Percentiles rank a stretch among this genome's conserved stretches.
phyloP scores from a whole-genome alignment of 1,140 invertebrate species.

The Cydia amplana region DNA sequence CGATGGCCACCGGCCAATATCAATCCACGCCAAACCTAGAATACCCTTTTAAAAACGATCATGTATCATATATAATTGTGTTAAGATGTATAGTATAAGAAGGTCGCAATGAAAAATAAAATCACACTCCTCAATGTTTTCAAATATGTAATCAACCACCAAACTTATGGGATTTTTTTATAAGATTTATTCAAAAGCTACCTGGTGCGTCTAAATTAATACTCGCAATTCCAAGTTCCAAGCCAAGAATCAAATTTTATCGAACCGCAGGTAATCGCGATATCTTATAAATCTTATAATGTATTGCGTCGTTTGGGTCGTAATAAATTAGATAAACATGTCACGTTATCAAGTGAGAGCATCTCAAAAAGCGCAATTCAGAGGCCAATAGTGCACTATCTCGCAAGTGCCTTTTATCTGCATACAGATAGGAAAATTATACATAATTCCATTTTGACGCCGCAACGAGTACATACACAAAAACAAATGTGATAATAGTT shows the following conservation, averaged over 20 bases:
- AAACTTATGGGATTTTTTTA: too few relatives aligned
- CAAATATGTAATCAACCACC: too few relatives aligned
- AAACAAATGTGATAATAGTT: background rate
- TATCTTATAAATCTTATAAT: constrained; percentile 1
- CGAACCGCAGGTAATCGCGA: background rate
- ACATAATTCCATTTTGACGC: background rate
- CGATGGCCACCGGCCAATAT: constrained; percentile 4
- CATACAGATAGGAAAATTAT: background rate
- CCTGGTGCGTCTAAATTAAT: too few relatives aligned
- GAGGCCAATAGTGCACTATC: background rate
- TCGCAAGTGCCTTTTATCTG: background rate
- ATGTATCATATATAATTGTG: background rate
- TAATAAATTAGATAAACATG: constrained; percentile 19
- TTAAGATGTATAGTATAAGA: background rate
- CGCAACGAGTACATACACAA: background rate
- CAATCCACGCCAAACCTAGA: background rate
- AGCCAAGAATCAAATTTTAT: constrained; percentile 3
- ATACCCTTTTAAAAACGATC: constrained; percentile 4
- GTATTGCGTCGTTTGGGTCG: constrained; percentile 19
- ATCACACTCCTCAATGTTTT: background rate
- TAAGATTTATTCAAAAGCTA: too few relatives aligned
- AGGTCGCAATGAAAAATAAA: background rate
- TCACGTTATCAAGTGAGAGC: constrained; percentile 13
- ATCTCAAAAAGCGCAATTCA: background rate
- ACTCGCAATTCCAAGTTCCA: too few relatives aligned